phyloP scores from a whole-genome alignment of 2,888 invertebrate species.

The Sepioteuthis lessoniana region DNA sequence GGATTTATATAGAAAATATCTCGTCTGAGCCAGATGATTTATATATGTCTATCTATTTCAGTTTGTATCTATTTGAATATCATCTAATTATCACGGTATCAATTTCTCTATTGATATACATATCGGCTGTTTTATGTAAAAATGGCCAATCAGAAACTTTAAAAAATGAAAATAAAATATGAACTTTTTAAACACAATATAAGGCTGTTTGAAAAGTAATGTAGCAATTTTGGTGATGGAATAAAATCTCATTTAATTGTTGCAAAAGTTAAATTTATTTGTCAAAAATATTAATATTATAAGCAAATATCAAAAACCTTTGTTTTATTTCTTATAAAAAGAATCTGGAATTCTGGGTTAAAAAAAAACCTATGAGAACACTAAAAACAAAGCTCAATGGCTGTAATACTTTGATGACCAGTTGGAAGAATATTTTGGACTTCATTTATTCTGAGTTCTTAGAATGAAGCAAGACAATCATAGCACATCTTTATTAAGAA shows the following conservation, averaged over 20 bases:
- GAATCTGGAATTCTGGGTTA: not conserved
- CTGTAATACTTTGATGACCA: too few species aligned
- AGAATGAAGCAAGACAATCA: not conserved
- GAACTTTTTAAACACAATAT: too few species aligned
- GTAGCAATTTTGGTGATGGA: too few species aligned
- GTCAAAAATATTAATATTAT: too few species aligned
- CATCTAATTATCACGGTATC: not conserved
- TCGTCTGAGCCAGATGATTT: not conserved
- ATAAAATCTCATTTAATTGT: too few species aligned
- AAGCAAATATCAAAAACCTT: too few species aligned
- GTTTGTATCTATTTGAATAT: not conserved
- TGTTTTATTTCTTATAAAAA: not conserved
- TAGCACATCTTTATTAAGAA: not conserved
- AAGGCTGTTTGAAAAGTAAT: too few species aligned
- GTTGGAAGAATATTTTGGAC: not conserved
- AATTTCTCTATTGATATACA: not conserved
- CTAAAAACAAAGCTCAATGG: not conserved
- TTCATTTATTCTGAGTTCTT: not conserved
- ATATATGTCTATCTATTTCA: not conserved
- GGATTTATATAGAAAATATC: not conserved
- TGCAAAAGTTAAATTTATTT: too few species aligned
- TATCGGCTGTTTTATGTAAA: too few species aligned
- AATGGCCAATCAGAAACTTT: too few species aligned
- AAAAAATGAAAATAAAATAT: too few species aligned
- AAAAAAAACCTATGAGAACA: not conserved